Evolutionary conservation across 2,113 vertebrate genomes (phyloP).

Genomic region (Varanus komodoensis): DNA sequence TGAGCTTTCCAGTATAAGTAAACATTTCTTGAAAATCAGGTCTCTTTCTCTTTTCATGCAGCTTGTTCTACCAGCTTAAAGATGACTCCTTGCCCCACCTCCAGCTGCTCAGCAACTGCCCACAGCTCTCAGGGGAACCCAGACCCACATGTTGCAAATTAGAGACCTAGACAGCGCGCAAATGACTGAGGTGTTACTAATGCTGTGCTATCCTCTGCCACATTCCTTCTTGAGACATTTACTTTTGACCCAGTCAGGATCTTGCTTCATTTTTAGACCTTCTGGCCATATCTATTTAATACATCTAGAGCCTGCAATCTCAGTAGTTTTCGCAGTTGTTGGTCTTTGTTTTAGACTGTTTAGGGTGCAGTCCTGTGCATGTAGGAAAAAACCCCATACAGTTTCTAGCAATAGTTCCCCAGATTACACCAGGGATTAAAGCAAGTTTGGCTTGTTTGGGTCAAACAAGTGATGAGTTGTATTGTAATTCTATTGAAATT

Average conservation of each 20-base stretch:
- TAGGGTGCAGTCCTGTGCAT: background rate
- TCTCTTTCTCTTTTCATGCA: background rate
- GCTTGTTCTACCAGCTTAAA: background rate
- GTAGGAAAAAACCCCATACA: no score
- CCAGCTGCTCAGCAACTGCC: conserved; percentile 10
- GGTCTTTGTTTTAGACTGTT: background rate
- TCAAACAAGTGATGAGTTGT: background rate
- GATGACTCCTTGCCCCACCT: background rate
- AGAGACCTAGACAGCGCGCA: background rate
- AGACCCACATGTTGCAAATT: conserved; percentile 1
- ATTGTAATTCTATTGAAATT: background rate
- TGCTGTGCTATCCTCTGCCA: background rate
- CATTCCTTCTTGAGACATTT: background rate
- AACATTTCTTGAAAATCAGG: background rate
- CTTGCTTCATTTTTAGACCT: background rate
- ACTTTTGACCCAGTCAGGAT: background rate
- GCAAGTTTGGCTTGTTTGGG: no score
- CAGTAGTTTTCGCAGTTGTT: background rate
- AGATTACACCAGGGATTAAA: no score
- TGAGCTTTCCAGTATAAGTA: background rate
- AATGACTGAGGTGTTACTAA: background rate
- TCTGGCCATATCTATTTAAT: background rate
- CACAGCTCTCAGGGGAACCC: background rate
- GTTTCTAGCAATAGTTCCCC: no score
- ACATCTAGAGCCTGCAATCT: background rate